phyloP scores from a whole-genome alignment of 1,140 invertebrate genomes.

The Atta colombica region DNA sequence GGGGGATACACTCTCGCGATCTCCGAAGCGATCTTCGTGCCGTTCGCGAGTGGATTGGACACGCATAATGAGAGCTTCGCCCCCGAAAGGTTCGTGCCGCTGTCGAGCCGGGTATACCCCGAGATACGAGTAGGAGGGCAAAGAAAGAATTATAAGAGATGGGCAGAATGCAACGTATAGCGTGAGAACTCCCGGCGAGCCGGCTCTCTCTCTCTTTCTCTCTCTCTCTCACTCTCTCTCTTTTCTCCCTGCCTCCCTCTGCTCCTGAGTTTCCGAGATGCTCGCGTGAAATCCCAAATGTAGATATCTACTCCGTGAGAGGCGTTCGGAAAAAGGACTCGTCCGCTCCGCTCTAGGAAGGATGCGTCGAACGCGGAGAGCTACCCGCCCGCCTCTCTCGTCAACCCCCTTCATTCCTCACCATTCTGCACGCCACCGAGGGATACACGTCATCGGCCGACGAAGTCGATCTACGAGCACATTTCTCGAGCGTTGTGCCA shows the following conservation, averaged over 20 bases:
- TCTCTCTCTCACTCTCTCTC: slow-evolving; percentile 17
- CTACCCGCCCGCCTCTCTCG: neutral
- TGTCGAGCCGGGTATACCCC: slow-evolving; percentile 53
- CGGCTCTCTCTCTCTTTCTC: slow-evolving; percentile 38
- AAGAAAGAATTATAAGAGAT: slow-evolving; percentile 69
- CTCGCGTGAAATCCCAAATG: slow-evolving; percentile 74
- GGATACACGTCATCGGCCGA: slow-evolving; percentile 55
- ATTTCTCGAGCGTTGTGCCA: slow-evolving; percentile 29
- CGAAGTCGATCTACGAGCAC: slow-evolving; percentile 40
- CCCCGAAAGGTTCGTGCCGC: slow-evolving; percentile 70
- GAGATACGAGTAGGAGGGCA: slow-evolving; percentile 63
- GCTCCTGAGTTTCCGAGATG: slow-evolving; percentile 66
- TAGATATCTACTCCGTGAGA: slow-evolving; percentile 74
- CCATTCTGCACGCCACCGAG: slow-evolving; percentile 50
- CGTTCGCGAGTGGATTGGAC: slow-evolving; percentile 66
- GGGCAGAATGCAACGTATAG: slow-evolving; percentile 68
- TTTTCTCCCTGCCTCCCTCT: slow-evolving; percentile 4
- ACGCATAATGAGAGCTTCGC: slow-evolving; percentile 74
- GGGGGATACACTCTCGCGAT: slow-evolving; percentile 48
- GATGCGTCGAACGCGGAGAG: slow-evolving; percentile 55
- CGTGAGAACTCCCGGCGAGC: slow-evolving; percentile 72
- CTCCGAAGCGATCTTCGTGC: slow-evolving; percentile 55
- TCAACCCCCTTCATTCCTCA: slow-evolving; percentile 17
- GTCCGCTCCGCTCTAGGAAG: slow-evolving; percentile 53
- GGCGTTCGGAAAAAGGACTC: slow-evolving; percentile 64